Conservation (phyloP, 1,140 invertebrate species). For the Steinernema khuongi region DNA sequence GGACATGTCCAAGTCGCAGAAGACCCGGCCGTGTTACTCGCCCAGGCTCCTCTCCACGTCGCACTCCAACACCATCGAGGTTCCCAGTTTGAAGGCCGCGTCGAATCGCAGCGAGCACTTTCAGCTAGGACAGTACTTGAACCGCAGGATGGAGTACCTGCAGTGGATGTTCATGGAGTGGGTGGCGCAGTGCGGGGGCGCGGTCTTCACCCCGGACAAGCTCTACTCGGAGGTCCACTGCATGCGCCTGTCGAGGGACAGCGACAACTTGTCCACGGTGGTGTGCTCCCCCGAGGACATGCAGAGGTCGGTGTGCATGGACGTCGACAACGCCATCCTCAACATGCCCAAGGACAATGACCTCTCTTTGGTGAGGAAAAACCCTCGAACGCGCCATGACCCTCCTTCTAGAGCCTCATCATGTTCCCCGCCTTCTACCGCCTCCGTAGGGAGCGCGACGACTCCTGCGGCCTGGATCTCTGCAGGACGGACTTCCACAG, state of each 20-base stretch:
- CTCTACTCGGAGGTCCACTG: background rate
- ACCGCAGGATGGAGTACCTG: background rate
- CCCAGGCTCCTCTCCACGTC: background rate
- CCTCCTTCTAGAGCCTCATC: background rate
- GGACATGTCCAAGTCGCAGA: background rate
- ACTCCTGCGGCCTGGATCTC: background rate
- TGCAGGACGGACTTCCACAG: background rate
- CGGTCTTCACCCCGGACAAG: background rate
- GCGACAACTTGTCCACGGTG: background rate
- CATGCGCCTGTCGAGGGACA: background rate
- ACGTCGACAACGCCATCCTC: background rate
- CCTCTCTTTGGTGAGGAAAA: too few relatives aligned
- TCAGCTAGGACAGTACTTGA: background rate
- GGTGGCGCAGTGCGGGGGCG: background rate
- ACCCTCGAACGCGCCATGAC: too few relatives aligned
- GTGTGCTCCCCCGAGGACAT: background rate
- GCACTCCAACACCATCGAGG: background rate
- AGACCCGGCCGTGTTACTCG: background rate
- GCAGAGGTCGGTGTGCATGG: background rate
- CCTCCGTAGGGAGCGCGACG: background rate
- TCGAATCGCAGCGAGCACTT: background rate
- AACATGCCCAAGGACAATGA: too few relatives aligned
- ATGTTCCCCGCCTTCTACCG: conserved; percentile 1
- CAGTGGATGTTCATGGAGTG: background rate
- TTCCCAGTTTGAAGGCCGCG: background rate